A percentile compares a stretch with the other conserved stretches of the same genome.
Evolutionary conservation across 2,113 vertebrate genomes (phyloP).

Genomic region (Alethe diademata): DNA sequence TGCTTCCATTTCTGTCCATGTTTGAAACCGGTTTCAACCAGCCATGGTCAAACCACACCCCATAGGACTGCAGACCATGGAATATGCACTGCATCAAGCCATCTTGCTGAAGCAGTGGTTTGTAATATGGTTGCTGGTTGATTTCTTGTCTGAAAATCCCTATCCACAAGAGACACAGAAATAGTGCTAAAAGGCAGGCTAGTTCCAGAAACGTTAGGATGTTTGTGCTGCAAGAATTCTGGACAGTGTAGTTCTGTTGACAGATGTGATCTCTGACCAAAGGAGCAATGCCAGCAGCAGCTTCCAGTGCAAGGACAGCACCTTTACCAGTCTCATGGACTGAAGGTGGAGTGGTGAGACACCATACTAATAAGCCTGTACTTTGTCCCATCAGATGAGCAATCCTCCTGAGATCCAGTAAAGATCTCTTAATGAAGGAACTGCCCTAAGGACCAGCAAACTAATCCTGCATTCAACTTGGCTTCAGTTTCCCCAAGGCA

Average conservation of each 20-base stretch:
- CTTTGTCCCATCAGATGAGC: neutral
- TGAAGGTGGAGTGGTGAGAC: neutral
- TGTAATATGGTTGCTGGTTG: conserved; percentile 30
- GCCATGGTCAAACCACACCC: conserved; percentile 41
- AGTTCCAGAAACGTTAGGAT: neutral
- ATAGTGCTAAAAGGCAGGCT: conserved; percentile 10
- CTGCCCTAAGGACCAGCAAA: neutral
- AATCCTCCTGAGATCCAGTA: neutral
- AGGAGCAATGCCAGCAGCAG: neutral
- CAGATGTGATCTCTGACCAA: neutral
- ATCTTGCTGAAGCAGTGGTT: conserved; percentile 39
- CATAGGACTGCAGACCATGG: neutral
- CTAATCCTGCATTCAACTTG: neutral
- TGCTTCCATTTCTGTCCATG: neutral
- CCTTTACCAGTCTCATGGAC: neutral
- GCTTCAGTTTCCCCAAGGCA: neutral
- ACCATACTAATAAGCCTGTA: neutral
- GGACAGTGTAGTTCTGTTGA: neutral
- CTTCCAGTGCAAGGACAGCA: neutral
- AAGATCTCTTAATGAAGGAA: neutral
- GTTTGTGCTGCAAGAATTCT: conserved; percentile 27
- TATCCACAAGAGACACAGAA: conserved; percentile 42
- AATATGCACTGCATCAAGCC: conserved; percentile 12
- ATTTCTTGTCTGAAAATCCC: conserved; percentile 37
- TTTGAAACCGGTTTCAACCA: conserved; percentile 30